A percentile compares a stretch with the other conserved stretches of the same genome.
phyloP scores from a whole-genome alignment of 2,113 vertebrate species.

The Jacana jacana region DNA sequence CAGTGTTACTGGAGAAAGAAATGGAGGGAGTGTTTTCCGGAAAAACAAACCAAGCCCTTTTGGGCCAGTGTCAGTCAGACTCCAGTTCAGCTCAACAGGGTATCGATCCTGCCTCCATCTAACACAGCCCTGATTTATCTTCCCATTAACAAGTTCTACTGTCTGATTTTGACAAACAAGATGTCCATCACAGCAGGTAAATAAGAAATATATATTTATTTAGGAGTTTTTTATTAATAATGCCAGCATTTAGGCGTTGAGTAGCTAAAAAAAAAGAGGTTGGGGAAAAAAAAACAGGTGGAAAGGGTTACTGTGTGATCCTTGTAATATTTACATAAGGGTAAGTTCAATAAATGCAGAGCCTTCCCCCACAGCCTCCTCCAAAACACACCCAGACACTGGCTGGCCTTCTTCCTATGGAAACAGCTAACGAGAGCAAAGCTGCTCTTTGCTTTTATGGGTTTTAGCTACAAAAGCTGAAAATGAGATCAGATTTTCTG shows the following conservation, averaged over 20 bases:
- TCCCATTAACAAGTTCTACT: conserved; percentile 76
- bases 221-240: neutral
- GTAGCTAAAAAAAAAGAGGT: neutral
- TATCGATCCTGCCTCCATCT: conserved; percentile 75
- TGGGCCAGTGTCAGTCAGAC: conserved; percentile 63
- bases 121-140: conserved; percentile 64
- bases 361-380: conserved; percentile 58
- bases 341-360: conserved; percentile 18
- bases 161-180: conserved; percentile 68
- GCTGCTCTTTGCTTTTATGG: conserved; percentile 42
- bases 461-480: conserved; percentile 22
- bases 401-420: conserved; percentile 45
- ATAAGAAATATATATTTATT: neutral
- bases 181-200: conserved; percentile 52
- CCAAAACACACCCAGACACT: conserved; percentile 51
- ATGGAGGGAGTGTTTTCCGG: neutral
- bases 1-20: neutral
- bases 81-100: conserved; percentile 67
- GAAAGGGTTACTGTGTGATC: neutral
- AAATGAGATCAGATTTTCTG: conserved; percentile 30
- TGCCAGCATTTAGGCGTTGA: neutral
- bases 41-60: conserved; percentile 55
- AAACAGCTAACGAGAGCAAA: conserved; percentile 38
- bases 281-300: neutral
- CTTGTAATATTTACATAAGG: conserved; percentile 26